Evolutionary conservation across 2,113 vertebrate species (phyloP).

Genomic region (Stictonetta naevosa): DNA sequence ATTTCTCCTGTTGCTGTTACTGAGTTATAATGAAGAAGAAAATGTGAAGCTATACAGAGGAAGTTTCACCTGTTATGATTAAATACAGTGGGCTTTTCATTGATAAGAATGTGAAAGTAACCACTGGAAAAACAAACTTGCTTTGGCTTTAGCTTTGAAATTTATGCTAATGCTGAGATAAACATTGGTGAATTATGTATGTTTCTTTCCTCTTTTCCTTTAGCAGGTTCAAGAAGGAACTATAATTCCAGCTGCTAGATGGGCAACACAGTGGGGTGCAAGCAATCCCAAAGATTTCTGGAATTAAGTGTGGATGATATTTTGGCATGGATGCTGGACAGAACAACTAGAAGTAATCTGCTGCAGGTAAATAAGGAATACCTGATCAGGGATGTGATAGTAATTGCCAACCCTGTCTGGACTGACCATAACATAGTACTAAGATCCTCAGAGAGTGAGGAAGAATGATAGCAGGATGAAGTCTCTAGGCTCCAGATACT

Average conservation of each 20-base stretch:
- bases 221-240: background rate
- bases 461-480: background rate
- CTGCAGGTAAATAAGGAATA: background rate
- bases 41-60: background rate
- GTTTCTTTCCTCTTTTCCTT: background rate
- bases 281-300: background rate
- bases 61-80: background rate
- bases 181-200: background rate
- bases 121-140: background rate
- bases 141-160: background rate
- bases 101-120: background rate
- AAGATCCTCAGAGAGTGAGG: background rate
- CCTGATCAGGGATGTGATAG: background rate
- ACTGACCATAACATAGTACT: background rate
- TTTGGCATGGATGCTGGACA: background rate
- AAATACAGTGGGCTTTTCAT: background rate
- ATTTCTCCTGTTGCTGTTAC: background rate
- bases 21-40: background rate
- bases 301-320: fast-evolving
- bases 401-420: background rate
- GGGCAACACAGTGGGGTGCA: background rate
- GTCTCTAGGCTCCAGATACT: background rate
- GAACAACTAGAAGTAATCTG: background rate
- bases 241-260: background rate
- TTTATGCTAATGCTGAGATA: background rate